Conservation (phyloP, 2,797 vertebrate genomes). For the Cynopterus sphinx region DNA sequence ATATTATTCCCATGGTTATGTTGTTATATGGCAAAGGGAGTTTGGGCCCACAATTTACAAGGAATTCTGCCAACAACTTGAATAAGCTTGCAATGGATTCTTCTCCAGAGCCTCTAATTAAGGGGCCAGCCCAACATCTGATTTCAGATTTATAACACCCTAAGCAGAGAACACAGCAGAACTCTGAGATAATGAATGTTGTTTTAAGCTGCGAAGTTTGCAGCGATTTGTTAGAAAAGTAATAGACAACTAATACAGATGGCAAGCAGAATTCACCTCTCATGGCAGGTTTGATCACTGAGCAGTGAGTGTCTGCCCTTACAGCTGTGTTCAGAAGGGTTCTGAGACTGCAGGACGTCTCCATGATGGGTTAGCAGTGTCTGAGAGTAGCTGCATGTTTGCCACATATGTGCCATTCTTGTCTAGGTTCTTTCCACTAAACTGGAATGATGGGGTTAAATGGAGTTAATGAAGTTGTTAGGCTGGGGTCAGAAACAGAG, state of each 20-base stretch:
- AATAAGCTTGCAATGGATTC: neutral
- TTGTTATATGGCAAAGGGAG: neutral
- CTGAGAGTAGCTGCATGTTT: neutral
- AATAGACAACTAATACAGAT: neutral
- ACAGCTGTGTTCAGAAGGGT: neutral
- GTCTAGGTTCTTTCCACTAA: neutral
- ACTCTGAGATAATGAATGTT: neutral
- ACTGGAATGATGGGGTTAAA: neutral
- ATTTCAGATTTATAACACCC: neutral
- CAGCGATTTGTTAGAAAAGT: neutral
- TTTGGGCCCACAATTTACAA: neutral
- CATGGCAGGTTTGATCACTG: neutral
- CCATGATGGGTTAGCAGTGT: no score
- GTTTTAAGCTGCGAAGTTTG: neutral
- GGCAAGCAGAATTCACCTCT: neutral
- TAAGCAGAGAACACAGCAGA: neutral
- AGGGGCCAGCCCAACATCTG: neutral
- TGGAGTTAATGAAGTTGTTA: neutral
- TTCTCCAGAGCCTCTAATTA: neutral
- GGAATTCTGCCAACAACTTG: neutral
- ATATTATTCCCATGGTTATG: neutral
- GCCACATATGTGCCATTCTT: no score
- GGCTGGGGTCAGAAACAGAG: neutral
- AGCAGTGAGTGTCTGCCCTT: no score
- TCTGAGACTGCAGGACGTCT: neutral